Evolutionary conservation across 2,888 invertebrate species (phyloP).

Genomic region (Dorcus hopei): DNA sequence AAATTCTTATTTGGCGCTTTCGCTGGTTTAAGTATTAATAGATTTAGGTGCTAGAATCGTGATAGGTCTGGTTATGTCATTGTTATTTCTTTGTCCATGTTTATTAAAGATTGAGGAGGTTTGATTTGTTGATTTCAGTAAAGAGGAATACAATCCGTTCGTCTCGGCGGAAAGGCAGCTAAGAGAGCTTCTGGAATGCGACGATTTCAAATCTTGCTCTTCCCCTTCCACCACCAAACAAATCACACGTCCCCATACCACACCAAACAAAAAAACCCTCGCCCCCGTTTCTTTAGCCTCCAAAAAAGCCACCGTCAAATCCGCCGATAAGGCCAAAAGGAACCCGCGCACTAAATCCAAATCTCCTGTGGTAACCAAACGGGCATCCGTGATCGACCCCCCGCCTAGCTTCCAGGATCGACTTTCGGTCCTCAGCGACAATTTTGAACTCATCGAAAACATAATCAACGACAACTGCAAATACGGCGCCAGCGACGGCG

Average conservation of each 20-base stretch:
- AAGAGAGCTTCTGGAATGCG: conserved; percentile 73
- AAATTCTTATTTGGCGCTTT: too few species aligned
- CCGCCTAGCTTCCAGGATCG: conserved; percentile 48
- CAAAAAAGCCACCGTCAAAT: conserved; percentile 24
- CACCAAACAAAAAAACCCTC: conserved; percentile 22
- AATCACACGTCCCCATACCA: conserved; percentile 47
- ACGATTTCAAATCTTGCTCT: conserved; percentile 52
- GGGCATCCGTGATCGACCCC: conserved; percentile 49
- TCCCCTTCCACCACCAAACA: conserved; percentile 29
- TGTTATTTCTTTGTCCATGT: background rate
- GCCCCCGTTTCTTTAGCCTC: conserved; percentile 10
- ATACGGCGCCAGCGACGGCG: conserved; percentile 29
- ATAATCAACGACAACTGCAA: conserved; percentile 38
- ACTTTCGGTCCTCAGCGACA: conserved; percentile 32
- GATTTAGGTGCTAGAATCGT: too few species aligned
- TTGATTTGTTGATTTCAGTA: background rate
- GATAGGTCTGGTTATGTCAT: background rate
- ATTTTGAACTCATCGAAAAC: conserved; percentile 46
- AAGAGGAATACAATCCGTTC: conserved; percentile 69
- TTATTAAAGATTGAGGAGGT: background rate
- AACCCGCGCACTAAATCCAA: conserved; percentile 12
- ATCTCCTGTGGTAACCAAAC: conserved; percentile 29
- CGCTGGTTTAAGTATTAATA: too few species aligned
- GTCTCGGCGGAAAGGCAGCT: conserved; percentile 77
- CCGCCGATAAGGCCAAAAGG: conserved; percentile 15